Base-by-base conservation (phyloP, 2,888 invertebrate genomes). In the Ganaspis brasiliensis region DNA sequence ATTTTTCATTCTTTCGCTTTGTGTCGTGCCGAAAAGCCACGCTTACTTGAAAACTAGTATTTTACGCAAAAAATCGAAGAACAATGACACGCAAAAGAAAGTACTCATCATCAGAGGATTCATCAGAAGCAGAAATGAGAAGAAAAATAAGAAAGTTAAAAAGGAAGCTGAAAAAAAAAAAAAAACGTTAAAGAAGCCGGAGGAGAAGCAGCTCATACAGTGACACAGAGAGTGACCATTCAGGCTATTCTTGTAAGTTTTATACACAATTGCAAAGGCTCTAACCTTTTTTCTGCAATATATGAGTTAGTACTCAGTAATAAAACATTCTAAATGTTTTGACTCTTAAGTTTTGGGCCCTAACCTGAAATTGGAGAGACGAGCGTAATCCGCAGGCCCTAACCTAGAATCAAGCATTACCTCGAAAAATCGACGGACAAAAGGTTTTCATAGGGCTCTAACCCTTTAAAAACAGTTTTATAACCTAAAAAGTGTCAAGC, bases 21-120 rank as follows among this genome's bases (percentile, higher is more conserved):
- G 49, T 49, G 49, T 49, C 49, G 49, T 49, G 49, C 49, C 49
- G 49, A 49, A 49, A 49, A 49, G 49, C 16, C 49, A 16, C 49
- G 49, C 31, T 31, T 49, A 2, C 6, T 49, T 49, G n/a, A 16
- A 49, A 49, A 16, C 8, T 16, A 49, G 2, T 49, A n/a, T 49
- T 16, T n/a, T 16, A 5, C 8, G n/a, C n/a, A 5, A 49, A 49
- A 49, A 49, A 12, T 40, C 16, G 4, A 49, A 49, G 16, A 49
- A 49, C 14, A 49, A 49, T 49, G 49, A n/a, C 49, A 49, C 1
- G 2, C n/a, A 49, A 49, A 49, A 16, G 49, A 49, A 49, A 49
- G 8, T n/a, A 49, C n/a, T 49, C 49, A 49, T 14, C 49, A 16
- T 49, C 49, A n/a, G 16, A 49, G n/a, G 49, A 49, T 8, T 49